Percentiles rank a stretch among this genome's conserved stretches.
Evolutionary conservation across 2,888 invertebrate genomes (phyloP).

Genomic region (Philopedon plagiatum): DNA sequence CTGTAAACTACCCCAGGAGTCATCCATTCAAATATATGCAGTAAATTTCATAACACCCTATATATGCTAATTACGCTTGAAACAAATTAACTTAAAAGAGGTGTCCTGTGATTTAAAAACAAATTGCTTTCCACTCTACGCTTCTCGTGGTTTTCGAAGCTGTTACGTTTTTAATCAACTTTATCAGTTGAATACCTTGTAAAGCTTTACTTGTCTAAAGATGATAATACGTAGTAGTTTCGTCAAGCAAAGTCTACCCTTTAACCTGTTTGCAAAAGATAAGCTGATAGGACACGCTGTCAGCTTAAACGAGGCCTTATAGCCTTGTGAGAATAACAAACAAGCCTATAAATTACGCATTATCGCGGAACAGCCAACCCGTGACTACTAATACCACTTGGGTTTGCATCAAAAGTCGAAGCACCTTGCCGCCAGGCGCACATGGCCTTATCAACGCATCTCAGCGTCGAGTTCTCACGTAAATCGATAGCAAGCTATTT

Average conservation of each 20-base stretch:
- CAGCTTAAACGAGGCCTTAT: conserved; percentile 61
- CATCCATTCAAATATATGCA: too few species aligned
- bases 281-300: conserved; percentile 66
- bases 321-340: conserved; percentile 61
- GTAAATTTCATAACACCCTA: too few species aligned
- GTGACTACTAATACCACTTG: conserved; percentile 58
- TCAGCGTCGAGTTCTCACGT: conserved; percentile 36
- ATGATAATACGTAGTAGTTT: conserved; percentile 26
- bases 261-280: conserved; percentile 62
- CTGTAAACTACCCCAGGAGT: too few species aligned
- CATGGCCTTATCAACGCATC: conserved; percentile 42
- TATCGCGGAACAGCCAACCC: conserved; percentile 56
- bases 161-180: background rate
- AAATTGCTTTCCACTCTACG: too few species aligned
- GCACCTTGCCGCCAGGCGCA: conserved; percentile 34
- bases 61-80: too few species aligned
- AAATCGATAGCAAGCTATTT: conserved; percentile 36
- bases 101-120: too few species aligned
- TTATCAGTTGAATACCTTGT: conserved; percentile 9
- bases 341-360: conserved; percentile 62
- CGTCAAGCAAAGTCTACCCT: conserved; percentile 30
- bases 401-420: conserved; percentile 51
- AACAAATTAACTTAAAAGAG: too few species aligned
- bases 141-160: background rate
- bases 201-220: conserved; percentile 6